These are phyloP conservation scores for Corythornis vintsioides DNA, from an alignment of 2,113 vertebrate genomes.

Conservation along the genomic window DNA sequence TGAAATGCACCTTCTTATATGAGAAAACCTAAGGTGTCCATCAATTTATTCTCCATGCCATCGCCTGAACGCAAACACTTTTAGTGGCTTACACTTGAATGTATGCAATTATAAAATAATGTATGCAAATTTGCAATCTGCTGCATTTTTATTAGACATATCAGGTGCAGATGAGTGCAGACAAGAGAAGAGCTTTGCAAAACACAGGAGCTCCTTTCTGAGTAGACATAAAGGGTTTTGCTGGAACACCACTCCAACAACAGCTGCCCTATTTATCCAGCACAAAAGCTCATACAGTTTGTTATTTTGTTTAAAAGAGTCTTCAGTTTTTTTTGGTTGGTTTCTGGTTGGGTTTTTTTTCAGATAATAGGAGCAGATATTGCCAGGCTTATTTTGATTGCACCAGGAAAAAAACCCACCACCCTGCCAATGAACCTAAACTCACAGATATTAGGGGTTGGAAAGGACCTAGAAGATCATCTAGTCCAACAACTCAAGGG, in stretches of 20 bases:
- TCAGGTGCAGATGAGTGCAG: constrained; percentile 38
- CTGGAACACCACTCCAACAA: constrained; percentile 39
- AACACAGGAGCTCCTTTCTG: constrained; percentile 8
- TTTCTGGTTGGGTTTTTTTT: neutral
- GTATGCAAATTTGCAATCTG: constrained; percentile 13
- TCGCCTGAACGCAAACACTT: accelerated
- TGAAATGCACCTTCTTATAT: neutral
- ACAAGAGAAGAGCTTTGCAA: constrained; percentile 1
- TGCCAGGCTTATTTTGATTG: neutral
- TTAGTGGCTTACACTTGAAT: neutral
- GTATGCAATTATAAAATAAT: neutral
- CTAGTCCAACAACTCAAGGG: neutral
- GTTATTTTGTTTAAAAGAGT: neutral
- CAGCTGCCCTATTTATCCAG: constrained; percentile 30
- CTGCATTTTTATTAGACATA: constrained; percentile 25
- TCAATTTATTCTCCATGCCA: neutral
- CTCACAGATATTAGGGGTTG: no score
- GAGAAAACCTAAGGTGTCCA: neutral
- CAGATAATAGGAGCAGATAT: neutral
- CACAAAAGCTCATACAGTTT: neutral
- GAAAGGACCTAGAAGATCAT: no score
- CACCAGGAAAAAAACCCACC: neutral
- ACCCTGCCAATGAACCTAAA: neutral
- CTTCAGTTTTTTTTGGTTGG: neutral
- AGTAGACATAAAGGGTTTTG: constrained; percentile 24